Conservation (phyloP, 2,113 vertebrate genomes). For the Melierax canorus region DNA sequence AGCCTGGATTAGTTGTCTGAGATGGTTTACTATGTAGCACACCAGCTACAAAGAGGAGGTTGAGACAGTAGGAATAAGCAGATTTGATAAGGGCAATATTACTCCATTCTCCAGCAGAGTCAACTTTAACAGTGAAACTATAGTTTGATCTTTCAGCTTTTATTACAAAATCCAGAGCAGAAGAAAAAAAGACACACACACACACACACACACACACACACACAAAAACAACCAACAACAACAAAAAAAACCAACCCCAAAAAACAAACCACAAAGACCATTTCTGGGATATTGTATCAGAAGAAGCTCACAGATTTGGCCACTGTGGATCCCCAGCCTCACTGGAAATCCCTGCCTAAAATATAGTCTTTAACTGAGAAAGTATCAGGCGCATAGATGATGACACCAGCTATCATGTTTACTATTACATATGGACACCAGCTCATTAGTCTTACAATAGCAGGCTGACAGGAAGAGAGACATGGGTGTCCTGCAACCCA, state of each 20-base stretch:
- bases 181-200: not conserved
- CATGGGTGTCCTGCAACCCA: not conserved
- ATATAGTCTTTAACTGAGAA: not conserved
- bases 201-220: not conserved
- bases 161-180: not conserved
- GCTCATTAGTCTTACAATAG: not conserved
- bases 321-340: not conserved
- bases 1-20: not conserved
- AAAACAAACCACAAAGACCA: not conserved
- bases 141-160: not conserved
- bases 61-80: not conserved
- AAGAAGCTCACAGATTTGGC: not conserved
- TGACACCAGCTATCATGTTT: not conserved
- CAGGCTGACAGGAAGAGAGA: not conserved
- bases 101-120: not conserved
- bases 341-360: not conserved
- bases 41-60: not conserved
- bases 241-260: no score
- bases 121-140: not conserved
- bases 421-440: not conserved
- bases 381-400: not conserved
- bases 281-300: not conserved
- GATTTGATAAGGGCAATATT: not conserved
- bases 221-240: no score
- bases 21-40: not conserved